Percentiles rank a stretch among this genome's conserved stretches.
phyloP scores from a whole-genome alignment of 1,140 invertebrate species.

The Orchesella cincta region DNA sequence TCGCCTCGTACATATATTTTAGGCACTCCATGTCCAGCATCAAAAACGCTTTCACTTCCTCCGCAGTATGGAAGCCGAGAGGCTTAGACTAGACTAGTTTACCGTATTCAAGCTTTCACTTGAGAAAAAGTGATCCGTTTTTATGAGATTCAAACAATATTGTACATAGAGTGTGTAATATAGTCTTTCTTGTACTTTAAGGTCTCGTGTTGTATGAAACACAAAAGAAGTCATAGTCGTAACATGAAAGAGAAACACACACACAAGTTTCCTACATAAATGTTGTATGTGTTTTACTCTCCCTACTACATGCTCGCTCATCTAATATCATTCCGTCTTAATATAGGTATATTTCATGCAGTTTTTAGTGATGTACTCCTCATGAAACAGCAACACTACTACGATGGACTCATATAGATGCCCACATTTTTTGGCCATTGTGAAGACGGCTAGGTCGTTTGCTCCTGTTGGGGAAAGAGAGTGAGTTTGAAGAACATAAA shows the following conservation, averaged over 20 bases:
- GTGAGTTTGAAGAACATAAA: slow-evolving; percentile 13
- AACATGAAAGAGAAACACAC: not conserved
- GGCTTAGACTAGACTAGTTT: not conserved
- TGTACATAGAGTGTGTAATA: not conserved
- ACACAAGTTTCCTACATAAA: not conserved
- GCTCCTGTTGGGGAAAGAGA: not conserved
- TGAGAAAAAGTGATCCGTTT: slow-evolving; percentile 9
- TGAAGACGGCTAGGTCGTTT: too few species aligned
- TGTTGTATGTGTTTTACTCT: too few species aligned
- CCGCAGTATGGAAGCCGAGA: slow-evolving; percentile 11
- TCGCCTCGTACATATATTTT: not conserved
- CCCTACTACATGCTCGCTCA: not conserved
- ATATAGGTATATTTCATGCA: not conserved
- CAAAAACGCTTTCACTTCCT: slow-evolving; percentile 21
- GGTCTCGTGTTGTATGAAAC: too few species aligned
- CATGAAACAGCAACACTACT: too few species aligned
- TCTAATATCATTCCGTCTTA: not conserved
- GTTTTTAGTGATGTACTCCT: not conserved
- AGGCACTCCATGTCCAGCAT: not conserved
- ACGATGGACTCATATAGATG: too few species aligned
- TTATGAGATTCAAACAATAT: slow-evolving; percentile 18
- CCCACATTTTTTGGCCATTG: too few species aligned
- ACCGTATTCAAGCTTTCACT: not conserved
- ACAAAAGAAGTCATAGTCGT: too few species aligned
- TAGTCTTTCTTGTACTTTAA: too few species aligned